Evolutionary conservation across 1,140 invertebrate genomes (phyloP), one percentile per base, ranked within the genome.

Genomic region (Mya arenaria): DNA sequence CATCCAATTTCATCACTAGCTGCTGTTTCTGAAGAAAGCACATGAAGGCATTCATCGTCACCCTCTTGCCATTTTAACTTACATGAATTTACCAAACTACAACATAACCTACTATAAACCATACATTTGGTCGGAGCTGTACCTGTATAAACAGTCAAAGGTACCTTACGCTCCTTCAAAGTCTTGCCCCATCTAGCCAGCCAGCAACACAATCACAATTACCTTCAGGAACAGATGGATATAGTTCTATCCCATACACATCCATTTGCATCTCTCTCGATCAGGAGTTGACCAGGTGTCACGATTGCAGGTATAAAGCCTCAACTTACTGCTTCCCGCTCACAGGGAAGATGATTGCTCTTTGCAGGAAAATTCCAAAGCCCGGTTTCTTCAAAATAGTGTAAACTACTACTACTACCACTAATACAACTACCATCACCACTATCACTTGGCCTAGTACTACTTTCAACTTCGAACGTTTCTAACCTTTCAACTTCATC

Each of bases 1-100:
- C 71, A 82, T 15, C 83, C 83, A 32, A 84, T 62, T 39, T 84
- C 84, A 82, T 85, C 73, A 13, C 84, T 72, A 30, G 83, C 83
- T 36, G 60, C 83, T 37, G 78, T 77, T 17, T 74, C 71, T 17
- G 23, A 55, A 17, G 36, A 63, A 4, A 75, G 25, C 0, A 85
- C 55, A 82, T 82, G 73, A 15, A 85, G 17, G 44, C 55, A 79
- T 10, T 56, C 19, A 52, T 28, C 41, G 8, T 41, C n/a, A n/a
- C 81, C 81, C 69, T 83, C 81, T 62, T 83, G 44, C 81, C 81
- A 83, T 25, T 52, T n/a, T 23, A 75, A 30, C 44, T 75, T 75
- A 73, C 79, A 82, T 3, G 79, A 62, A 19, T 13, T 55, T 1
- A 55, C 32, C 19, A 6, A 17, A 55, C 36, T 55, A 13, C 65